Conservation (phyloP, 37 sponge, comb jelly and placozoan genomes). For the Axinella damicornis region DNA sequence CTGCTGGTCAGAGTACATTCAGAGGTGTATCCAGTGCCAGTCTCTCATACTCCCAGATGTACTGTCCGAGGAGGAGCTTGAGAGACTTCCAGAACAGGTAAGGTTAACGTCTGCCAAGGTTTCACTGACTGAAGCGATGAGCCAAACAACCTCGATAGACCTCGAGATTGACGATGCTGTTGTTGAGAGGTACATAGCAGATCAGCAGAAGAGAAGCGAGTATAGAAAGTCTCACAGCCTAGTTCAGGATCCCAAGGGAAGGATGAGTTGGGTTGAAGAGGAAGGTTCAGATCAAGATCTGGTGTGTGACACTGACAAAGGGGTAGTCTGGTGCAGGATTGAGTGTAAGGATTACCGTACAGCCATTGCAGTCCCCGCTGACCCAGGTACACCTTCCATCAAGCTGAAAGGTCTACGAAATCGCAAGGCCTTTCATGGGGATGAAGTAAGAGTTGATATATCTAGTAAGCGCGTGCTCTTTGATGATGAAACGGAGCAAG, state of each 20-base stretch:
- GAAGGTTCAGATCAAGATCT: not conserved
- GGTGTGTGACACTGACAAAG: not conserved
- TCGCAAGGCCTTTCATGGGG: conserved; percentile 30
- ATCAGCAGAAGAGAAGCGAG: conserved; percentile 11
- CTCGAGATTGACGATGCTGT: not conserved
- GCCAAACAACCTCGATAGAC: not conserved
- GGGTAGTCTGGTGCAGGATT: not conserved
- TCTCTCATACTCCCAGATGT: conserved; percentile 1
- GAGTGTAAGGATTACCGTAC: not conserved
- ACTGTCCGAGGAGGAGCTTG: not conserved
- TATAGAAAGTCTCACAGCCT: not conserved
- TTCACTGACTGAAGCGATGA: not conserved
- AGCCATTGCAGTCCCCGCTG: conserved; percentile 24
- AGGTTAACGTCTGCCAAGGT: not conserved
- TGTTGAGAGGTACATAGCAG: conserved; percentile 11
- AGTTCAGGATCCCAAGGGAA: not conserved
- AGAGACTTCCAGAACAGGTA: not conserved
- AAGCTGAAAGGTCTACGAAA: not conserved
- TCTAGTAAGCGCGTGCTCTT: not conserved
- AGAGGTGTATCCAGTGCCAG: conserved; percentile 23
- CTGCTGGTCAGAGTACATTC: conserved; percentile 33
- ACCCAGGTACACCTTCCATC: not conserved
- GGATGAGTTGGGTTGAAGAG: not conserved
- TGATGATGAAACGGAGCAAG: conserved; percentile 33
- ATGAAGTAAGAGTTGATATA: conserved; percentile 11